Conservation (phyloP, 2,113 vertebrate genomes). For the Aptenodytes forsteri region DNA sequence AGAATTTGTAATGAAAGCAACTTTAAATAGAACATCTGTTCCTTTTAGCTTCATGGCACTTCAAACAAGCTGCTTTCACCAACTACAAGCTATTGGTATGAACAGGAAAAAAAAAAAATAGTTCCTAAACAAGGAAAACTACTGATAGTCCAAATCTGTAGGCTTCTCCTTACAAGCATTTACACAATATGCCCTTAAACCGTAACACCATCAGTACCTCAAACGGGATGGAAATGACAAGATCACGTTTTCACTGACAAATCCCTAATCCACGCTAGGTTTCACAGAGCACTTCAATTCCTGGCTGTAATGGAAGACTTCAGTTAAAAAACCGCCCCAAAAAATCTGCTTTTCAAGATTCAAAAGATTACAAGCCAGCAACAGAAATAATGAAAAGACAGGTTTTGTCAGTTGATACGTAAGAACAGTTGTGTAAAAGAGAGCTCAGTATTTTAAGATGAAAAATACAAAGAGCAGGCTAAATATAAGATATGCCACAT, state of each 20-base stretch:
- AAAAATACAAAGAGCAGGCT: neutral
- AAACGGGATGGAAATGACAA: neutral
- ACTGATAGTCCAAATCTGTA: neutral
- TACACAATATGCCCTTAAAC: neutral
- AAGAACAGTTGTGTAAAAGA: neutral
- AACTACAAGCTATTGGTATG: neutral
- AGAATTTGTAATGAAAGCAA: neutral
- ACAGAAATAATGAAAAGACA: slow-evolving; percentile 6
- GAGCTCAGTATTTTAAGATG: slow-evolving; percentile 2
- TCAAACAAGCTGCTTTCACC: neutral
- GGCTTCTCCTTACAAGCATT: neutral
- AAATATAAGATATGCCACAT: neutral
- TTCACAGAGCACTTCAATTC: neutral
- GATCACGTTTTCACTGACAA: neutral
- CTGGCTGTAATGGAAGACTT: neutral
- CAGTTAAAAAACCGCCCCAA: neutral
- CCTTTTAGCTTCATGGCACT: neutral
- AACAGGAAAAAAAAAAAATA: neutral
- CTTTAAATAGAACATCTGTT: slow-evolving; percentile 31
- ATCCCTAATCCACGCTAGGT: neutral
- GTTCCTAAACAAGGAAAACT: neutral
- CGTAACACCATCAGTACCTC: neutral
- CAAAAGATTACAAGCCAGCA: neutral
- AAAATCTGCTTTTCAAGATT: slow-evolving; percentile 13
- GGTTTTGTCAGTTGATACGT: slow-evolving; percentile 9